A percentile compares a stretch with the other conserved stretches of the same genome.
Conservation (phyloP, 2,888 invertebrate species). For the Acleris emargana region DNA sequence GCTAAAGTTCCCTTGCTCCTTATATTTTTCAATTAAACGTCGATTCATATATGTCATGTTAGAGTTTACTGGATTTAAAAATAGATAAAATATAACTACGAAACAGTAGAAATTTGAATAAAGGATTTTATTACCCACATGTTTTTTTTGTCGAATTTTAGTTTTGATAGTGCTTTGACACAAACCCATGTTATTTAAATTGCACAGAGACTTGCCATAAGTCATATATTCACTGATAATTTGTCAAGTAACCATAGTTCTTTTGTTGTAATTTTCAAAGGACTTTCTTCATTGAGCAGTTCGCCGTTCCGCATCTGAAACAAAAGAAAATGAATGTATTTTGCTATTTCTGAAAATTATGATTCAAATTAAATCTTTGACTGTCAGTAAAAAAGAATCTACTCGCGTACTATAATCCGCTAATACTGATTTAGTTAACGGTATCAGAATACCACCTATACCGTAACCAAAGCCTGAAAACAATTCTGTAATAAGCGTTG, state of each 20-base stretch:
- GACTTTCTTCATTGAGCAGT: conserved; percentile 46
- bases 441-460: no score
- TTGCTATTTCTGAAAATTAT: no score
- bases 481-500: no score
- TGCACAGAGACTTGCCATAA: conserved; percentile 60
- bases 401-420: no score
- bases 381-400: no score
- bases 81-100: conserved; percentile 59
- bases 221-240: conserved; percentile 65
- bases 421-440: no score
- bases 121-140: conserved; percentile 50
- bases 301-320: conserved; percentile 63
- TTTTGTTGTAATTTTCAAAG: conserved; percentile 48
- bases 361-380: background rate
- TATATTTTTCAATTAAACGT: conserved; percentile 52
- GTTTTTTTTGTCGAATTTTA: conserved; percentile 47
- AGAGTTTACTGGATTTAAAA: conserved; percentile 66
- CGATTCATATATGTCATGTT: conserved; percentile 76
- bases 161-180: conserved; percentile 54
- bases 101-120: conserved; percentile 67
- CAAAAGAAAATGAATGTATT: conserved; percentile 48
- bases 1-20: conserved; percentile 45
- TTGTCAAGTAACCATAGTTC: conserved; percentile 74
- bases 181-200: conserved; percentile 61
- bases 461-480: no score